Evolutionary conservation across 2,113 vertebrate genomes (phyloP).

Genomic region (Phocoena sinus): DNA sequence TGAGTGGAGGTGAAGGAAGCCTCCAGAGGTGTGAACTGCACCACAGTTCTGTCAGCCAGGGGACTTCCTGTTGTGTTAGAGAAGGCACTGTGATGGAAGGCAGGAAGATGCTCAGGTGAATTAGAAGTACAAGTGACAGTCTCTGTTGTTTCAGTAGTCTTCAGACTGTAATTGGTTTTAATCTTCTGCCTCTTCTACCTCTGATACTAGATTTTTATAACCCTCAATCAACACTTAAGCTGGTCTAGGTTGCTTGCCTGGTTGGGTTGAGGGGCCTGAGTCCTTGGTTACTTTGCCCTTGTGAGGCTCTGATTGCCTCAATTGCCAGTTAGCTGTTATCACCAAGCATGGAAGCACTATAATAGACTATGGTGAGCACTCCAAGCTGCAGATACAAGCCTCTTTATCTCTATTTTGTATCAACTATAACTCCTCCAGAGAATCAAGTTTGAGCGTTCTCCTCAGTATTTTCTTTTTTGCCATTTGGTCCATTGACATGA

Average conservation of each 20-base stretch:
- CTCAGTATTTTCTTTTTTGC: not conserved
- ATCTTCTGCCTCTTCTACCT: not conserved
- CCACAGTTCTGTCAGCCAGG: not conserved
- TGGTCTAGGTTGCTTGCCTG: not conserved
- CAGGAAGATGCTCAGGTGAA: not conserved
- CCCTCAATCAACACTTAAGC: not conserved
- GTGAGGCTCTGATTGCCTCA: not conserved
- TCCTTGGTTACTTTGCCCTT: not conserved
- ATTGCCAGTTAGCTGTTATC: not conserved
- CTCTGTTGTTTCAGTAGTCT: not conserved
- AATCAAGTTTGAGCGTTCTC: not conserved
- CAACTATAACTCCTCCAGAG: not conserved
- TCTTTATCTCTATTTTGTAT: not conserved
- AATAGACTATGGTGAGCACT: not conserved
- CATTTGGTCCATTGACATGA: not conserved
- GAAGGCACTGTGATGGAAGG: not conserved
- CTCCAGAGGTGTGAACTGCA: not conserved
- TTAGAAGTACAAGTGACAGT: not conserved
- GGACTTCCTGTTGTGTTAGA: not conserved
- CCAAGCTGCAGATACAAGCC: not conserved
- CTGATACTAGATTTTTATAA: not conserved
- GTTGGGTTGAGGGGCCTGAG: not conserved
- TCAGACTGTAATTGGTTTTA: not conserved
- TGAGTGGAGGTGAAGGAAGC: not conserved
- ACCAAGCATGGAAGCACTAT: not conserved